Conservation (phyloP, 2,888 invertebrate species). For the Phragmatobia fuliginosa region DNA sequence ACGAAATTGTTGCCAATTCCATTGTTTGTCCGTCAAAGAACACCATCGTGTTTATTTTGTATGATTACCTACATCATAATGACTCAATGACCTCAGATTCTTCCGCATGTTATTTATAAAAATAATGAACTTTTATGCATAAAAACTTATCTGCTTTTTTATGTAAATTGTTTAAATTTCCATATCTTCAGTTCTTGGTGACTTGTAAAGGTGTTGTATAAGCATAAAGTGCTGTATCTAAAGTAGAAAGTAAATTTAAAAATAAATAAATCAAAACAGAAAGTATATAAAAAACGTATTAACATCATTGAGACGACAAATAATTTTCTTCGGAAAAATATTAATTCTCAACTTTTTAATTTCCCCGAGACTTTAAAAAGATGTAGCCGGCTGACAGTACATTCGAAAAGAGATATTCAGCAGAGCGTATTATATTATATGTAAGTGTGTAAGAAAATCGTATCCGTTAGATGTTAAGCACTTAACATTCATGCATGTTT, state of each 20-base stretch:
- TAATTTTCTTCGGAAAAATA: neutral
- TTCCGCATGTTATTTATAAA: conserved; percentile 39
- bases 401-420: neutral
- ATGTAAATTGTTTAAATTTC: neutral
- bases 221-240: neutral
- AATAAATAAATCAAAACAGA: neutral
- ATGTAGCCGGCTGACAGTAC: no score
- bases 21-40: conserved; percentile 32
- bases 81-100: conserved; percentile 44
- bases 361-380: neutral
- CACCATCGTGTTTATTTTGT: conserved; percentile 26
- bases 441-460: neutral
- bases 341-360: neutral
- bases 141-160: neutral
- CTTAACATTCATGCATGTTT: neutral
- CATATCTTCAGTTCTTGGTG: neutral
- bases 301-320: neutral
- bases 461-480: neutral
- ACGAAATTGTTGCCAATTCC: conserved; percentile 32
- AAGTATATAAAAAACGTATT: neutral
- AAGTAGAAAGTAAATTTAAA: neutral
- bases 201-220: neutral
- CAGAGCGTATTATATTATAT: no score
- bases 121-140: conserved; percentile 2
- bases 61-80: conserved; percentile 35